These are phyloP conservation scores for Tiliacea citrago DNA, from an alignment of 2,888 invertebrate species.

Conservation along the genomic window DNA sequence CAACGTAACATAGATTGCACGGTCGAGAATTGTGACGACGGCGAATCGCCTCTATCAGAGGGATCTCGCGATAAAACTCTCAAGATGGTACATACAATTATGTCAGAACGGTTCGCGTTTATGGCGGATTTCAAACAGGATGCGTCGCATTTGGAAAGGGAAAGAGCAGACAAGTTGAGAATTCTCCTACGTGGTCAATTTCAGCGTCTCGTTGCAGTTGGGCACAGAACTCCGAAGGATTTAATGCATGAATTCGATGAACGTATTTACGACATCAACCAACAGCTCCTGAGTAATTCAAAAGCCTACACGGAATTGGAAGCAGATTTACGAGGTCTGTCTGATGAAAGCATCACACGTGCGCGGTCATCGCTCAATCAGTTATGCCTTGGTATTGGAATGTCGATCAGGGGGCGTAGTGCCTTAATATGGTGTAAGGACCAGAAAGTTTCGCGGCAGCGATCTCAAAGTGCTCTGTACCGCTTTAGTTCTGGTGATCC, in stretches of 20 bases:
- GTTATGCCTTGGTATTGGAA: conserved; percentile 71
- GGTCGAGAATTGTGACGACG: conserved; percentile 64
- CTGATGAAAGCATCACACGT: conserved; percentile 72
- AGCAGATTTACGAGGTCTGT: conserved; percentile 75
- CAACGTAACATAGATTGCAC: conserved; percentile 76
- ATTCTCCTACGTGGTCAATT: conserved; percentile 78
- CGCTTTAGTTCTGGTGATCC: conserved; percentile 35
- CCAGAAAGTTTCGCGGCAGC: conserved; percentile 47
- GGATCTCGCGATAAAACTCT: conserved; percentile 70
- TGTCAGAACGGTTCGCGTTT: conserved; percentile 70
- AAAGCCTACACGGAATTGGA: conserved; percentile 81
- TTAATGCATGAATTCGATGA: conserved; percentile 83
- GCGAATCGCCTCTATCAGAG: conserved; percentile 50
- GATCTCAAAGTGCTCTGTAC: conserved; percentile 63
- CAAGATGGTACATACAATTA: conserved; percentile 69
- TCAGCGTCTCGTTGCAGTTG: conserved; percentile 76
- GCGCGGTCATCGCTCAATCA: conserved; percentile 79
- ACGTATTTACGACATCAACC: conserved; percentile 81
- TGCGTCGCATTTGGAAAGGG: conserved; percentile 76
- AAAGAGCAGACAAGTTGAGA: conserved; percentile 79
- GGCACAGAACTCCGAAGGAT: conserved; percentile 77
- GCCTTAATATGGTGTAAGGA: conserved; percentile 66
- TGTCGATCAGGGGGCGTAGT: conserved; percentile 65
- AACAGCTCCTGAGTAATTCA: conserved; percentile 82
- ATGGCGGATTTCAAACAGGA: conserved; percentile 76